phyloP scores from a whole-genome alignment of 2,888 invertebrate genomes.

The Psococerastis gibbosa region DNA sequence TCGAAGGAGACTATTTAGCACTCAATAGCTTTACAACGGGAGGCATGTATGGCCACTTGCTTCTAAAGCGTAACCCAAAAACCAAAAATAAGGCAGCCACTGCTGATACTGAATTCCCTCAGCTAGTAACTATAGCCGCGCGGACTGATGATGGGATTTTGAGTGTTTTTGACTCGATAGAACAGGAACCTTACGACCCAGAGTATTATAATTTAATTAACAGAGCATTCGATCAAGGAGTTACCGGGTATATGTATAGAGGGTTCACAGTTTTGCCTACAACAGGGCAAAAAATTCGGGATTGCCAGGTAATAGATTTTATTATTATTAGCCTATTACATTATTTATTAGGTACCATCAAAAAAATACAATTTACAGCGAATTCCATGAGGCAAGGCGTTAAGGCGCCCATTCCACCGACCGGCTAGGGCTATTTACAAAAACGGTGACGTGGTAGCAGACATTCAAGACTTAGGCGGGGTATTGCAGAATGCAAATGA shows the following conservation, averaged over 20 bases:
- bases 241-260: conserved; percentile 29
- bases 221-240: conserved; percentile 21
- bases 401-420: too few relatives aligned
- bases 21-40: conserved; percentile 38
- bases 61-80: conserved; percentile 24
- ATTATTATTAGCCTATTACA: too few relatives aligned
- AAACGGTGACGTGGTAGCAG: too few relatives aligned
- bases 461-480: too few relatives aligned
- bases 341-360: too few relatives aligned
- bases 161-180: conserved; percentile 21
- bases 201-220: conserved; percentile 20
- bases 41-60: conserved; percentile 30
- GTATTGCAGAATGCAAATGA: too few relatives aligned
- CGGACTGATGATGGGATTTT: conserved; percentile 30
- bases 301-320: conserved; percentile 10
- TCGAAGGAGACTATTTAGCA: conserved; percentile 29
- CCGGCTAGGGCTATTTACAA: too few relatives aligned
- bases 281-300: neutral
- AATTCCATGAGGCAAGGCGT: too few relatives aligned
- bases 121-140: conserved; percentile 28
- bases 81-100: conserved; percentile 18
- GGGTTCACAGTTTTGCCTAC: conserved; percentile 28
- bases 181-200: conserved; percentile 17
- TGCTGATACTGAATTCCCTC: conserved; percentile 19
- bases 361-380: too few relatives aligned